Conservation (phyloP, 1,140 invertebrate genomes). For the Ctenoplectra terminalis region DNA sequence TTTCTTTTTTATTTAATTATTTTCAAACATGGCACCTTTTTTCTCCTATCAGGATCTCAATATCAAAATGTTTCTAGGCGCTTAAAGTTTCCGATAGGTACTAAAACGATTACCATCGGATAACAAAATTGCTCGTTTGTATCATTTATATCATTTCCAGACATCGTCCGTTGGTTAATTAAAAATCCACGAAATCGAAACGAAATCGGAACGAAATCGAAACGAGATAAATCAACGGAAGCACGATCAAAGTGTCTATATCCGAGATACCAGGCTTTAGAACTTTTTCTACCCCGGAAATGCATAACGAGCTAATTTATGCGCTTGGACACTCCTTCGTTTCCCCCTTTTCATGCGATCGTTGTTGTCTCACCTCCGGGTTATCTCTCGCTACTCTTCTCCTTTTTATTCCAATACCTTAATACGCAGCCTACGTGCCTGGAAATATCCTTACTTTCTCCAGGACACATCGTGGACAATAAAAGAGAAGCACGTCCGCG, state of each 20-base stretch:
- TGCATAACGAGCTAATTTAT: slow-evolving; percentile 4
- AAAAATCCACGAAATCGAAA: background rate
- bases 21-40: too few species aligned
- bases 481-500: slow-evolving; percentile 12
- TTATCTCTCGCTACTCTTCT: slow-evolving; percentile 4
- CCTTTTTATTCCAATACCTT: background rate
- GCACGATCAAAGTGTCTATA: too few species aligned
- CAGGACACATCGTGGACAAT: slow-evolving; percentile 12
- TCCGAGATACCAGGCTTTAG: background rate
- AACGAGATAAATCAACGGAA: background rate
- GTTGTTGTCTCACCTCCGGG: slow-evolving; percentile 11
- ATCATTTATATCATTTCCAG: too few species aligned
- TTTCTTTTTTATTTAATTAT: too few species aligned
- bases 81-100: too few species aligned
- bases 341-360: slow-evolving; percentile 1
- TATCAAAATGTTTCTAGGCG: too few species aligned
- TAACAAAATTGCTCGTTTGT: too few species aligned
- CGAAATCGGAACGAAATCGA: too few species aligned
- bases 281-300: background rate
- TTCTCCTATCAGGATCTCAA: too few species aligned
- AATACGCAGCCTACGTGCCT: background rate
- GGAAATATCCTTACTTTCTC: slow-evolving; percentile 39
- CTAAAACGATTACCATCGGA: too few species aligned
- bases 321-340: too few species aligned
- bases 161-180: background rate